Conservation (phyloP, 1,140 invertebrate species). For the Polypedilum vanderplanki region DNA sequence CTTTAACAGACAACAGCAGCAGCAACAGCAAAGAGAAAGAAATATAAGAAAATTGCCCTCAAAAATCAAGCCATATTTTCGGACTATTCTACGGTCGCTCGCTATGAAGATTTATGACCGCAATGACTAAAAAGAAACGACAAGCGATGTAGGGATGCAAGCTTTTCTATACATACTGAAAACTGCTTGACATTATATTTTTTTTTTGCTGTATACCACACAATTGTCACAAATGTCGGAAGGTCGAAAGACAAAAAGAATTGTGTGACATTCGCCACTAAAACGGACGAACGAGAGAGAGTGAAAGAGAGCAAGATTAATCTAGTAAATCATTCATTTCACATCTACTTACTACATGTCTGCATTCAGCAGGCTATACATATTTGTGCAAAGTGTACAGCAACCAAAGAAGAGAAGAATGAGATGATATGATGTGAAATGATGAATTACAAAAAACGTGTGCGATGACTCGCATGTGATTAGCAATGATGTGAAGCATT, state of each 20-base stretch:
- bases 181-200: slow-evolving; percentile 13
- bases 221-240: slow-evolving; percentile 11
- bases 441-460: slow-evolving; percentile 6
- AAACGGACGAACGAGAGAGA: neutral
- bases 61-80: neutral
- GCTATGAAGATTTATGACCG: neutral
- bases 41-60: neutral
- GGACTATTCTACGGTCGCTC: neutral
- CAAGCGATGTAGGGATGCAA: neutral
- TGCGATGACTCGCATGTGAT: slow-evolving; percentile 16
- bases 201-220: neutral
- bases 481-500: neutral
- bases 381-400: neutral
- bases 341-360: neutral
- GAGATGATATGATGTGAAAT: neutral
- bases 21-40: neutral
- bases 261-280: neutral
- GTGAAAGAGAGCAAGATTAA: neutral
- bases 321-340: slow-evolving; percentile 14
- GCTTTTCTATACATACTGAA: neutral
- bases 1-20: neutral
- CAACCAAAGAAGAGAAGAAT: neutral
- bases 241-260: neutral
- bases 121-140: neutral
- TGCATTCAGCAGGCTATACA: neutral